These are phyloP conservation scores for Tortricodes alternella DNA, from an alignment of 2,888 invertebrate species.

Conservation along the genomic window DNA sequence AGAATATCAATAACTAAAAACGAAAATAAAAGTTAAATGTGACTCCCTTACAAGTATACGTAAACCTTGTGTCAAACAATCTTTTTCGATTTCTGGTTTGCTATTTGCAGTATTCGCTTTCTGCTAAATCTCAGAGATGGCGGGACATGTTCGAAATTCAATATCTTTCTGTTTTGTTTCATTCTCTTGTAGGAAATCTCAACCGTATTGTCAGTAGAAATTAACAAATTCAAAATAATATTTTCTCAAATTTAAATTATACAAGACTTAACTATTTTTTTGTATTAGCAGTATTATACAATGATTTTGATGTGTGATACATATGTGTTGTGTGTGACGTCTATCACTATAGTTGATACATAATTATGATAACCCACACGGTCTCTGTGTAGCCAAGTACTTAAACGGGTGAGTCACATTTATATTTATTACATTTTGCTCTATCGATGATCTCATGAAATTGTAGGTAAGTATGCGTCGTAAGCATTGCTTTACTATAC, in stretches of 20 bases:
- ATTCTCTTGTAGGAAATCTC: constrained; percentile 51
- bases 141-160: constrained; percentile 61
- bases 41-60: constrained; percentile 55
- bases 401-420: constrained; percentile 80
- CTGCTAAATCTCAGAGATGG: constrained; percentile 56
- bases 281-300: neutral
- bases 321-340: constrained; percentile 66
- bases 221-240: neutral
- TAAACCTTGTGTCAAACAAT: constrained; percentile 43
- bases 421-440: constrained; percentile 80
- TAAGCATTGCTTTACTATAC: constrained; percentile 32
- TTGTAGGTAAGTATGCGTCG: constrained; percentile 46
- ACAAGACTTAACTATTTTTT: neutral
- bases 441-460: constrained; percentile 80
- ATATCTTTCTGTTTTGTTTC: constrained; percentile 64
- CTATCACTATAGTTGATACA: constrained; percentile 49
- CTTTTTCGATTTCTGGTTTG: constrained; percentile 13
- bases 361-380: constrained; percentile 78
- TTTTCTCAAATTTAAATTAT: neutral
- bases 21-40: neutral
- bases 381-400: constrained; percentile 72
- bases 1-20: no score
- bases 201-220: constrained; percentile 23
- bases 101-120: constrained; percentile 28
- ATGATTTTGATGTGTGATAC: constrained; percentile 40